phyloP scores from a whole-genome alignment of 2,113 vertebrate genomes.

The Nothoprocta pentlandii region DNA sequence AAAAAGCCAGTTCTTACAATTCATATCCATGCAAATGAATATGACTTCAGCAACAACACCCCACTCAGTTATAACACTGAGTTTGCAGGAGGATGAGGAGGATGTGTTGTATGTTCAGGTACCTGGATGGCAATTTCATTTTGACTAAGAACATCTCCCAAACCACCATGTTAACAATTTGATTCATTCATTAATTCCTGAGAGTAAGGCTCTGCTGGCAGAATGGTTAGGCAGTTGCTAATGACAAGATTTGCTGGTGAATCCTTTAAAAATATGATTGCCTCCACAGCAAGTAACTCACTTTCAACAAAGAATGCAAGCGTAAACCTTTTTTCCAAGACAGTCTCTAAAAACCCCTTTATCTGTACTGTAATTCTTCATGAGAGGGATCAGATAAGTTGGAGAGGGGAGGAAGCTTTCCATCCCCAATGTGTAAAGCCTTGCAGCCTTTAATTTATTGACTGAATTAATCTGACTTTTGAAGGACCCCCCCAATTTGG shows the following conservation, averaged over 20 bases:
- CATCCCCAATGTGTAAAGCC: constrained; percentile 34
- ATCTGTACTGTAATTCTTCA: constrained; percentile 40
- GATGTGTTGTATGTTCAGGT: background rate
- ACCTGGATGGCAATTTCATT: background rate
- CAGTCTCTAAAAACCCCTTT: constrained; percentile 51
- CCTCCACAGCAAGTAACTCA: background rate
- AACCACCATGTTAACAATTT: background rate
- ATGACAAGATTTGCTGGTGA: constrained; percentile 18
- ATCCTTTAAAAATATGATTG: background rate
- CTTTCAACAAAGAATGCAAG: constrained; percentile 20
- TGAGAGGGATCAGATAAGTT: constrained; percentile 63
- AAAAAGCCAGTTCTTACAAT: constrained; percentile 23
- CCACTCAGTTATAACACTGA: background rate
- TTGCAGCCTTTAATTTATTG: constrained; percentile 70
- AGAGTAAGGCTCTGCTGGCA: constrained; percentile 10
- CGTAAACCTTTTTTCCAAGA: constrained; percentile 8
- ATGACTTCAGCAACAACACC: background rate
- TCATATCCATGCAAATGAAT: constrained; percentile 6
- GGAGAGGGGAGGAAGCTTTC: constrained; percentile 5
- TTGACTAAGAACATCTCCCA: background rate
- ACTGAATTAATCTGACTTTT: constrained; percentile 65
- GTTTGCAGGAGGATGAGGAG: background rate
- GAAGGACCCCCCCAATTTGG: constrained; percentile 37
- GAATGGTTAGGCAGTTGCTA: constrained; percentile 8
- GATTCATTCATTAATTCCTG: background rate